Percentiles rank a stretch among this genome's conserved stretches.
phyloP scores from a whole-genome alignment of 1,140 invertebrate species.

The Capitella teleta region DNA sequence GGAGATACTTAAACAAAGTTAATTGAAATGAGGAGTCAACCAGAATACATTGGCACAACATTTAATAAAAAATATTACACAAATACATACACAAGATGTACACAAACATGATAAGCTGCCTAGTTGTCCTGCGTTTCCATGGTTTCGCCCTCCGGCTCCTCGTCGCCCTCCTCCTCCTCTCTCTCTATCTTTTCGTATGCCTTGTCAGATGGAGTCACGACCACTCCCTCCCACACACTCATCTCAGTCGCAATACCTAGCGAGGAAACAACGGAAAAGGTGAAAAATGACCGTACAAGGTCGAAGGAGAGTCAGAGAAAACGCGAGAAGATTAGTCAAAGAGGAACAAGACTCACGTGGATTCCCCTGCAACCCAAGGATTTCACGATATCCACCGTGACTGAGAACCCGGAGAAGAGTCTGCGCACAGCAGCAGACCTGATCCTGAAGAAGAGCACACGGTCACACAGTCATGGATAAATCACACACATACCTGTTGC shows the following conservation, averaged over 20 bases:
- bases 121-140: constrained; percentile 24
- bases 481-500: constrained; percentile 54
- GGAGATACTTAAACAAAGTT: too few relatives aligned
- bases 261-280: too few relatives aligned
- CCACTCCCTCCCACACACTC: constrained; percentile 84
- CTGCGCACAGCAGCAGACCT: constrained; percentile 81
- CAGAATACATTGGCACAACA: too few relatives aligned
- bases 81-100: too few relatives aligned
- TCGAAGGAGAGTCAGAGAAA: too few relatives aligned
- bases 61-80: too few relatives aligned
- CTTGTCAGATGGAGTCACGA: constrained; percentile 79
- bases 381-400: constrained; percentile 82
- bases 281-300: too few relatives aligned
- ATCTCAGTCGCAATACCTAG: constrained; percentile 59
- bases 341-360: constrained; percentile 47
- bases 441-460: constrained; percentile 60
- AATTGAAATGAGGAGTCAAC: too few relatives aligned
- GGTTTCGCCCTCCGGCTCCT: constrained; percentile 4
- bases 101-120: too few relatives aligned
- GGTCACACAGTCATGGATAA: constrained; percentile 58
- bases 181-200: constrained; percentile 58
- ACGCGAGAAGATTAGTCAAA: neutral
- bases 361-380: constrained; percentile 60
- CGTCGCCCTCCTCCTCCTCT: constrained; percentile 14
- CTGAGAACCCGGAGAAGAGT: constrained; percentile 76